Evolutionary conservation across 2,797 vertebrate genomes (phyloP).

Genomic region (Pseudochaenichthys georgianus): DNA sequence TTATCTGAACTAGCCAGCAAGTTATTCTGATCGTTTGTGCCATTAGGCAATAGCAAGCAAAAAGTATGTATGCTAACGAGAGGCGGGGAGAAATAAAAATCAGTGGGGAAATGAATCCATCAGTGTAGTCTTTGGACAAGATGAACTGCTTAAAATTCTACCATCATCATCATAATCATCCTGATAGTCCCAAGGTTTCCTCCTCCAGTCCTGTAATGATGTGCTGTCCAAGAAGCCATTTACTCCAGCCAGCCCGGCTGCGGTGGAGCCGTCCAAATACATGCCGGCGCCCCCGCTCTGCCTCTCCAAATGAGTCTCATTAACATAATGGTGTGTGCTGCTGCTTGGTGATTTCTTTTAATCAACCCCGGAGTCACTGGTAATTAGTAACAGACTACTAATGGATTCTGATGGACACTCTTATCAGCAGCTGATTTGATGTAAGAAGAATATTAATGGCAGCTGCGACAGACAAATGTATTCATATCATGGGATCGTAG

Average conservation of each 20-base stretch:
- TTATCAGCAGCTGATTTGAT: constrained; percentile 51
- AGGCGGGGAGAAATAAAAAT: constrained; percentile 21
- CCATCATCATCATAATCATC: constrained; percentile 62
- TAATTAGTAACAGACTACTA: constrained; percentile 80
- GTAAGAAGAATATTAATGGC: constrained; percentile 50
- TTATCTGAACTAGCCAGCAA: constrained; percentile 70
- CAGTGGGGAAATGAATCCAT: constrained; percentile 37
- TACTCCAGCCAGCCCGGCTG: constrained; percentile 54
- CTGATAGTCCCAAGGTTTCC: constrained; percentile 57
- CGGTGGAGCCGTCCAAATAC: constrained; percentile 66
- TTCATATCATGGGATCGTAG: constrained; percentile 32
- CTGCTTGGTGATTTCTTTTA: constrained; percentile 81
- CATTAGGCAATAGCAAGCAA: constrained; percentile 36
- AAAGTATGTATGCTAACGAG: constrained; percentile 64
- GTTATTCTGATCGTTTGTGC: constrained; percentile 55
- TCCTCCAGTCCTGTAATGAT: constrained; percentile 54
- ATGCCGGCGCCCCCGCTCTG: constrained; percentile 59
- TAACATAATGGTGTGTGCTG: constrained; percentile 82
- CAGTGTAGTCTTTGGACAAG: constrained; percentile 38
- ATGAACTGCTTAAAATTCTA: constrained; percentile 64
- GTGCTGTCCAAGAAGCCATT: constrained; percentile 69
- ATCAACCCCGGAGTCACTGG: constrained; percentile 80
- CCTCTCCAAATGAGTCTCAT: constrained; percentile 80
- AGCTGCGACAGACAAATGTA: constrained; percentile 41
- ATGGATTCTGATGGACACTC: constrained; percentile 80